These are phyloP conservation scores for Henricia sp. DNA, from an alignment of 53 echinoderm and acorn worm species.

Conservation along the genomic window DNA sequence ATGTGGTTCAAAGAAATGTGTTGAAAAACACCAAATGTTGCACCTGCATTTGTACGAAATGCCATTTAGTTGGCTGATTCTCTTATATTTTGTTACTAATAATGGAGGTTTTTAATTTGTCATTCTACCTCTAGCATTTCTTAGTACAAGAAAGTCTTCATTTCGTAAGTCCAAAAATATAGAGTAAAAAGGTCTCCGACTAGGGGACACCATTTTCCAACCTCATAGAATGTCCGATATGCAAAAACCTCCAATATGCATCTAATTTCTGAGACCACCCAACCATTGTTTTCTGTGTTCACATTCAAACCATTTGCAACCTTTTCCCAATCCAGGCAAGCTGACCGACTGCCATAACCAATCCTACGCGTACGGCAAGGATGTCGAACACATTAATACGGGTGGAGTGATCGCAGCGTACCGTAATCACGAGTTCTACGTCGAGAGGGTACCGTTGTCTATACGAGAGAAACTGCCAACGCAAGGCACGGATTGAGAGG, in stretches of 20 bases:
- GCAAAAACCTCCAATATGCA: neutral
- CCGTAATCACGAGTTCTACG: conserved; percentile 85
- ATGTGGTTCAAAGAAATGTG: too few relatives aligned
- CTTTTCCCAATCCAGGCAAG: conserved; percentile 62
- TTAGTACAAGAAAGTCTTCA: too few relatives aligned
- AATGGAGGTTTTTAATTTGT: too few relatives aligned
- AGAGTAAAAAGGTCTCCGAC: too few relatives aligned
- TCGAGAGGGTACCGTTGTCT: conserved; percentile 80
- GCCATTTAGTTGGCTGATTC: too few relatives aligned
- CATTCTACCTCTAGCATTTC: too few relatives aligned
- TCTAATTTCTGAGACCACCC: neutral
- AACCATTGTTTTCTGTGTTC: neutral
- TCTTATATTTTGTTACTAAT: too few relatives aligned
- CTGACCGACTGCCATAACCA: conserved; percentile 92
- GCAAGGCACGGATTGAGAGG: conserved; percentile 13
- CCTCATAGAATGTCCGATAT: too few relatives aligned
- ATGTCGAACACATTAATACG: conserved; percentile 88
- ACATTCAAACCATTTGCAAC: neutral
- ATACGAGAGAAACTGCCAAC: conserved; percentile 62
- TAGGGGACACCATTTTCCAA: too few relatives aligned
- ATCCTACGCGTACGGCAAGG: conserved; percentile 81
- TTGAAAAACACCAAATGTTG: too few relatives aligned
- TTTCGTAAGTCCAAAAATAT: too few relatives aligned
- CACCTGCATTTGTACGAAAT: too few relatives aligned
- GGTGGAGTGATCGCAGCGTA: conserved; percentile 94